phyloP scores from a whole-genome alignment of 1,140 invertebrate genomes.

The Drosophila trapezifrons region DNA sequence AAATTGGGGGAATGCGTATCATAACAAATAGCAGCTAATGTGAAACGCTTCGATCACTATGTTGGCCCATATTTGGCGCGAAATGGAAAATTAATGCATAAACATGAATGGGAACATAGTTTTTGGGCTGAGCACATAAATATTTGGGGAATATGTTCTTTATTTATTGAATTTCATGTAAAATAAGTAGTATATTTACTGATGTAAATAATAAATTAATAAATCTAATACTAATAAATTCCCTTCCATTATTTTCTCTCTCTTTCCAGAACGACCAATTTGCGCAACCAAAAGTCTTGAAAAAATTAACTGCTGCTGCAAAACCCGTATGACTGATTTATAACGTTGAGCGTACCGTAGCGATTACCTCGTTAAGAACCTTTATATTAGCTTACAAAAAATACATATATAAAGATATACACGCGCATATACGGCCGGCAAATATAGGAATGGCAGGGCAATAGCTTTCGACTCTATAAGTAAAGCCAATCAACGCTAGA shows the following conservation, averaged over 20 bases:
- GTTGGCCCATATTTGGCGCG: conserved; percentile 8
- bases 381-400: conserved; percentile 41
- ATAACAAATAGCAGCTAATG: conserved; percentile 1
- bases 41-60: conserved; percentile 11
- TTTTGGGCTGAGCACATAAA: neutral
- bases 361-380: conserved; percentile 61
- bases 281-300: conserved; percentile 73
- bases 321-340: conserved; percentile 79
- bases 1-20: conserved; percentile 18
- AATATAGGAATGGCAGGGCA: conserved; percentile 37
- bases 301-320: conserved; percentile 69
- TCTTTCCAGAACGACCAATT: conserved; percentile 72
- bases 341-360: conserved; percentile 44
- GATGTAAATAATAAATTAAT: neutral
- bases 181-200: neutral
- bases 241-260: too few species aligned
- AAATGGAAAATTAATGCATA: conserved; percentile 4
- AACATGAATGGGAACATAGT: neutral
- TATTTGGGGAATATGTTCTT: too few species aligned
- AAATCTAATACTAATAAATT: neutral
- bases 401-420: conserved; percentile 15
- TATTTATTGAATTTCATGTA: too few species aligned
- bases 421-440: conserved; percentile 10
- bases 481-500: conserved; percentile 28
- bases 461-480: conserved; percentile 22